Percentiles rank a stretch among this genome's conserved stretches.
phyloP scores from a whole-genome alignment of 37 sponge, comb jelly and placozoan genomes.

The Theonella swinhoei region DNA sequence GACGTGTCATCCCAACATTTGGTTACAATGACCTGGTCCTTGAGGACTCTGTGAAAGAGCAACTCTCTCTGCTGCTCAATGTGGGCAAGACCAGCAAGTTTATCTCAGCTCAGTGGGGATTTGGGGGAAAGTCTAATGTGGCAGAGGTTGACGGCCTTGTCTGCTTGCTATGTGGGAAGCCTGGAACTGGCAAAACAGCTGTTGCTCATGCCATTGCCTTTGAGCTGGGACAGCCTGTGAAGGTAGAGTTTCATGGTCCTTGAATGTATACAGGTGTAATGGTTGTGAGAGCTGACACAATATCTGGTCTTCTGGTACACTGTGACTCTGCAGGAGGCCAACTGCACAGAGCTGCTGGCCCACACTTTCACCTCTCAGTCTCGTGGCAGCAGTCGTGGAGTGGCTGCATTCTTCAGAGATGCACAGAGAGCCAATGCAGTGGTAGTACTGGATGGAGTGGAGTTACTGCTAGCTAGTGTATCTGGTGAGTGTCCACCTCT shows the following conservation, averaged over 20 bases:
- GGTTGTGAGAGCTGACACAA: neutral
- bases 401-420: constrained; percentile 65
- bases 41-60: constrained; percentile 11
- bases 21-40: constrained; percentile 56
- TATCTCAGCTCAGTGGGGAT: constrained; percentile 77
- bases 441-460: constrained; percentile 62
- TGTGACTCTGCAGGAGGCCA: constrained; percentile 39
- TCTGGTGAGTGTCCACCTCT: constrained; percentile 47
- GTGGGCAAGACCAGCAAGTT: constrained; percentile 62
- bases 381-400: constrained; percentile 29
- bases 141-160: constrained; percentile 35
- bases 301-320: neutral
- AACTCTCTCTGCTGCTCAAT: constrained; percentile 46
- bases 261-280: neutral
- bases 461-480: constrained; percentile 42
- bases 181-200: constrained; percentile 63
- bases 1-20: constrained; percentile 66
- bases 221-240: constrained; percentile 76
- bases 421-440: constrained; percentile 71
- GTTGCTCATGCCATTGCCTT: constrained; percentile 65
- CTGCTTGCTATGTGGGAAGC: constrained; percentile 39
- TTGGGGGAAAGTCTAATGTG: constrained; percentile 38
- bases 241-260: constrained; percentile 18
- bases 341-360: constrained; percentile 59
- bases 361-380: constrained; percentile 30